Evolutionary conservation across 2,113 vertebrate species (phyloP).

Genomic region (Charadrius vociferus): DNA sequence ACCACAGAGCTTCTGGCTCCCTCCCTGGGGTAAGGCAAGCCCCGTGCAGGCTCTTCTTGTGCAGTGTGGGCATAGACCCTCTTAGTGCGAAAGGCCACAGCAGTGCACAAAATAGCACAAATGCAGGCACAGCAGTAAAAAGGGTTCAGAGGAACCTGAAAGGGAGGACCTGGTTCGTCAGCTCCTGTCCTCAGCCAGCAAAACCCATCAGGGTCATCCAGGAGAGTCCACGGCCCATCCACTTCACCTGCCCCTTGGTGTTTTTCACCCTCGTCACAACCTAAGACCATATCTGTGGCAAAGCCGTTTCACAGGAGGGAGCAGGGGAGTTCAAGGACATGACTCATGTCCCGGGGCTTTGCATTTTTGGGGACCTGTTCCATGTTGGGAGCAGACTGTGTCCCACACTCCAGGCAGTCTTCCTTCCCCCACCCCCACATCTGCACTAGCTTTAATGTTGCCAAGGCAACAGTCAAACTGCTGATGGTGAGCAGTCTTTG

Average conservation of each 20-base stretch:
- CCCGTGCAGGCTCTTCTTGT: background rate
- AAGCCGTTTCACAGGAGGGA: background rate
- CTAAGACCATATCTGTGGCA: background rate
- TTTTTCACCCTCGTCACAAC: background rate
- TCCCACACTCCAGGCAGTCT: background rate
- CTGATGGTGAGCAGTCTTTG: background rate
- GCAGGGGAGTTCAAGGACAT: background rate
- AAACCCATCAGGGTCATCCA: background rate
- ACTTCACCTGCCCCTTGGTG: background rate
- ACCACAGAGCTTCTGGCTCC: background rate
- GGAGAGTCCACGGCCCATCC: background rate
- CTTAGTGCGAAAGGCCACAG: background rate
- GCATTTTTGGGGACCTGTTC: background rate
- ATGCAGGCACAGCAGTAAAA: background rate
- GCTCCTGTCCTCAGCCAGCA: background rate
- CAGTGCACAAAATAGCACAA: background rate
- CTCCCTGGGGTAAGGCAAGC: background rate
- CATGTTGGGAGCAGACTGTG: background rate
- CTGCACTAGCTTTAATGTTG: background rate
- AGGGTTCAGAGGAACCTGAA: background rate
- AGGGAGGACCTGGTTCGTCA: background rate
- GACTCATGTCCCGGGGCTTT: constrained; percentile 6
- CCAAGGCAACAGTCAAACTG: background rate
- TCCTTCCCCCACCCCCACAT: background rate
- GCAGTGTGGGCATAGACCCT: background rate